A percentile compares a stretch with the other conserved stretches of the same genome.
phyloP scores from a whole-genome alignment of 2,797 vertebrate genomes.

The Notoglanidium macrostoma region DNA sequence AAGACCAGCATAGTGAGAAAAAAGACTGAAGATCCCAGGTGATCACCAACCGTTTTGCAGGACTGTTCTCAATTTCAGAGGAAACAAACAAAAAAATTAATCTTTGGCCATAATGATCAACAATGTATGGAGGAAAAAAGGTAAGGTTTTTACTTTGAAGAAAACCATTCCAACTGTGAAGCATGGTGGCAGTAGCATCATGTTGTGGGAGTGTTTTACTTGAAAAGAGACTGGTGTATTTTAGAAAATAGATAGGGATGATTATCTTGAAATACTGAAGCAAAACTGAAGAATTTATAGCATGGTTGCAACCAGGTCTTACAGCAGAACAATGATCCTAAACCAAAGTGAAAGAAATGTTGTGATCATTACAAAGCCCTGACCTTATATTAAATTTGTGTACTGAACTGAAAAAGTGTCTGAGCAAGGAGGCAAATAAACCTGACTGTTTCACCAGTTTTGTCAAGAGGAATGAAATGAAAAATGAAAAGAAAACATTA shows the following conservation, averaged over 20 bases:
- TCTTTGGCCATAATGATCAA: neutral
- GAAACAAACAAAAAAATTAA: neutral
- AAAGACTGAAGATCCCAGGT: neutral
- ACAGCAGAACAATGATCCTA: neutral
- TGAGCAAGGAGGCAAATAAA: no score
- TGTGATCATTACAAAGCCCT: neutral
- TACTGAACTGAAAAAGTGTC: neutral
- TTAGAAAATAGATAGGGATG: neutral
- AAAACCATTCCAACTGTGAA: neutral
- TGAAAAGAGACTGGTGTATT: neutral
- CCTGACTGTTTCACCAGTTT: neutral
- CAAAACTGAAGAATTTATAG: neutral
- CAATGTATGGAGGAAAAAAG: neutral
- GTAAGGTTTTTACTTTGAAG: neutral
- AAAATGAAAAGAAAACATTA: no score
- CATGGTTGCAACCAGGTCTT: neutral
- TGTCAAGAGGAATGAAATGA: no score
- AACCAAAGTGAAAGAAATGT: neutral
- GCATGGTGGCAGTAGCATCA: neutral
- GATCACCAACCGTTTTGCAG: neutral
- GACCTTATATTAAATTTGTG: neutral
- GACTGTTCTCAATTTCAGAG: neutral
- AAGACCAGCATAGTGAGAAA: neutral
- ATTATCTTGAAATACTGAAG: neutral
- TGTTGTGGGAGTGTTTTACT: neutral